Evolutionary conservation across 2,113 vertebrate genomes (phyloP).

Genomic region (Petaurus breviceps): DNA sequence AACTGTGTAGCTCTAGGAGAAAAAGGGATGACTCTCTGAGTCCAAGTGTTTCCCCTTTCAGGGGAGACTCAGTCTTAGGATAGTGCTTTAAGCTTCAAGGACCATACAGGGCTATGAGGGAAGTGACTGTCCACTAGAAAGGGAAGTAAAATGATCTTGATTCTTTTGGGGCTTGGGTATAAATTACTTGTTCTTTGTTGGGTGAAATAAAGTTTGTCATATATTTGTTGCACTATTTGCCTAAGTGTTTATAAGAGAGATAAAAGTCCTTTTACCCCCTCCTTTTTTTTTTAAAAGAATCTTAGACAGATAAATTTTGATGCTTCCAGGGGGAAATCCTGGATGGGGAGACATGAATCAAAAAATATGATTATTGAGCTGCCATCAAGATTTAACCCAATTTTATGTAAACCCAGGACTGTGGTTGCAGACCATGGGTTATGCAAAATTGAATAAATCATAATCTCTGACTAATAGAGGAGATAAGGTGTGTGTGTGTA

Average conservation of each 20-base stretch:
- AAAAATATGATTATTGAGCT: not conserved
- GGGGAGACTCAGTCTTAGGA: not conserved
- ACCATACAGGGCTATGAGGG: not conserved
- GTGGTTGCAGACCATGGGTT: not conserved
- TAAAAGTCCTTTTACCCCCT: not conserved
- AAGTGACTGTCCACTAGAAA: not conserved
- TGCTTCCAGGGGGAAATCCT: not conserved
- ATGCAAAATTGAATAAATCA: not conserved
- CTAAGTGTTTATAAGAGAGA: not conserved
- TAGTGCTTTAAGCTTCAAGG: not conserved
- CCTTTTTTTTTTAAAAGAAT: not conserved
- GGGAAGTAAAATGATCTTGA: no score
- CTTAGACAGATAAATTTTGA: not conserved
- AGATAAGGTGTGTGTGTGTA: not conserved
- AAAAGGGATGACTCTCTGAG: not conserved
- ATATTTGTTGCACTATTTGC: not conserved
- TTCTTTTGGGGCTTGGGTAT: not conserved
- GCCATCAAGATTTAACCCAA: not conserved
- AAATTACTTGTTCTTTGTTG: not conserved
- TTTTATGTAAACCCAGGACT: not conserved
- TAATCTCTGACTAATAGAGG: not conserved
- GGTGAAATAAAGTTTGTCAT: not conserved
- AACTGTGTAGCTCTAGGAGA: not conserved
- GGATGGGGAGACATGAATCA: not conserved
- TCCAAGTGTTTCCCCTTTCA: not conserved